Base-by-base conservation (phyloP, 1,140 invertebrate genomes). In the Drosophila malerkotliana region DNA sequence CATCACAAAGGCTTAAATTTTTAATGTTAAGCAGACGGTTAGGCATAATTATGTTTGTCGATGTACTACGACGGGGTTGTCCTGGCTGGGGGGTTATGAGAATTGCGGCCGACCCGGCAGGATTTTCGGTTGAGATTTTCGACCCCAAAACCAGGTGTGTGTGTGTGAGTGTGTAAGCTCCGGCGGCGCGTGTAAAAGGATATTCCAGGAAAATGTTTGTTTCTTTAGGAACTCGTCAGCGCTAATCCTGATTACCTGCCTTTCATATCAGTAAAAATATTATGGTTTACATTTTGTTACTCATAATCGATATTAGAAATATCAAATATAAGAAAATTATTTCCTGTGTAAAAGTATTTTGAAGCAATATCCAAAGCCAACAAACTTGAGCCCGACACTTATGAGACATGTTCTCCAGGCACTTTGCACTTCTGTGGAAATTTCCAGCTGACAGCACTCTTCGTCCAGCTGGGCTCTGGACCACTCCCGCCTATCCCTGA, bases 11-110 rank as follows among this genome's bases (percentile, higher is more conserved):
- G 51, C 62, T 68, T 76, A 60, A 32, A 76, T 76, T 76, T 76
- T 76, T 76, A 56, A 76, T 76, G 73, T 47, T 39, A 57, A 63
- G 71, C 68, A 44, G 51, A 49, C 56, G 69, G 58, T 72, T 73
- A 76, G 49, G 72, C 63, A 39, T 76, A 76, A 76, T 76, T 76
- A 76, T 76, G 72, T 76, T 68, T 76, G 73, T 54, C 39, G 44
- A 61, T 56, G 63, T 54, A 41, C 28, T 30, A 18, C 28, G 21
- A 28, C 9, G 34, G 34, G 32, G 10, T 4, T 37, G 8, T 6
- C 5, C 5, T 28, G 34, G 60, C 12, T 30, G n/a, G 48, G 24
- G 39, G 41, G 34, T n/a, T 37, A 34, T 53, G 18, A 34, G 41
- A 15, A n/a, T 45, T 28, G 26, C 28, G 18, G 28, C 26, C 37